Conservation (phyloP, 2,888 invertebrate species). For the Meiosimyza platycephala region DNA sequence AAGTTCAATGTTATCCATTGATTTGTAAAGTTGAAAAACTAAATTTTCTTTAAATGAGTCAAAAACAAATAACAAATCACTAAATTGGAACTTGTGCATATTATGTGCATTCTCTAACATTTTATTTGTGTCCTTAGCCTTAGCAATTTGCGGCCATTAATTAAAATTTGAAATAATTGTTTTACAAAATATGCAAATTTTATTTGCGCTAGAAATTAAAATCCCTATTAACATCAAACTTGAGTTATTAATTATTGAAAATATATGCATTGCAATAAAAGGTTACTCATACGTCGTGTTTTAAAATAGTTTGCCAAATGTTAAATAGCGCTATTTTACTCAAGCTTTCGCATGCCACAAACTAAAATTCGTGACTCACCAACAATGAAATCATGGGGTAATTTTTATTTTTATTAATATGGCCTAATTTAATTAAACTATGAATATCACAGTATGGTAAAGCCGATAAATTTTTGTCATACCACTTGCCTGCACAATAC, state of each 20-base stretch:
- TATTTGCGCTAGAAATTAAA: constrained; percentile 38
- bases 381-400: background rate
- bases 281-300: constrained; percentile 42
- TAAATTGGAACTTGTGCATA: no score
- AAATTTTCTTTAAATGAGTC: no score
- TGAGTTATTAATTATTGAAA: constrained; percentile 31
- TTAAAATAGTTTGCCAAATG: constrained; percentile 30
- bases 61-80: no score
- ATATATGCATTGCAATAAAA: constrained; percentile 43
- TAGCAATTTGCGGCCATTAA: no score
- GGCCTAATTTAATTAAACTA: constrained; percentile 17
- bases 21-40: no score
- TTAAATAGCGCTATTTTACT: background rate
- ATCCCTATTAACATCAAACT: constrained; percentile 42
- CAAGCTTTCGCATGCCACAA: no score
- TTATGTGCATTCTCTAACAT: no score
- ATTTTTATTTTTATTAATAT: background rate
- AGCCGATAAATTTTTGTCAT: background rate
- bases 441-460: background rate
- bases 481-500: background rate
- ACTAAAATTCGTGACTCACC: constrained; percentile 8
- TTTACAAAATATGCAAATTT: no score
- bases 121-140: no score
- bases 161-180: no score
- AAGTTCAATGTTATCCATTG: no score